Evolutionary conservation across 2,888 invertebrate genomes (phyloP), one percentile per base, ranked within the genome.

Genomic region (Linnaemya tessellans): DNA sequence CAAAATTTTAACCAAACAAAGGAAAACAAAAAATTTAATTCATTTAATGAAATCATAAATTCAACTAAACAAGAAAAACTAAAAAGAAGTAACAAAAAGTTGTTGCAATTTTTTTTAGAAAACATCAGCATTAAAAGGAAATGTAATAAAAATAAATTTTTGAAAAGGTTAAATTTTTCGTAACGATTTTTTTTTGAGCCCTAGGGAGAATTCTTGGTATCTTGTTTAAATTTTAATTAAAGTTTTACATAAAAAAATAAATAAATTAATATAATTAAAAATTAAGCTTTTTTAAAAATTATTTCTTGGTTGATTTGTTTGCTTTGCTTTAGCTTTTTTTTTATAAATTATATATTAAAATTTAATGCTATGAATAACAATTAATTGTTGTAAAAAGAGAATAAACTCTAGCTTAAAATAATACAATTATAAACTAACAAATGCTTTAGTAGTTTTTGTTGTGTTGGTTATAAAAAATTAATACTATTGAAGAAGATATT

Each of bases 201-300:
- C 90, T 90, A 87, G 88, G 90, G 90, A 90, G 90, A 91, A 90
- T 90, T 90, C 90, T 91, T 90, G 89, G 90, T 90, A 65, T 73
- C 56, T 70, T 54, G 4, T 60, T 89, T 85, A 85, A 84, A 54
- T 78, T 84, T 35, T 71, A 46, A 22, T 18, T 38, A 51, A 25
- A 13, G 9, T 67, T 46, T 68, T 58, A 35, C 25, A 43, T 62
- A 73, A 79, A 75, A 75, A 79, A 80, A 80, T 78, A 77, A 83
- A 84, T 83, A 86, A 86, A 80, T 86, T 73, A 75, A 46, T 67
- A 38, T 20, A 60, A 25, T 43, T 68, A 73, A 84, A 80, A 56
- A 68, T 77, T 35, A 68, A 68, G 43, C 25, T 68, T 22, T 38
- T 71, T 74, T 38, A 20, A 62, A 83, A 79, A 73, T 64, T 41